Percentiles rank a stretch among this genome's conserved stretches.
phyloP scores from a whole-genome alignment of 1,140 invertebrate genomes.

The Brachionus koreanus region DNA sequence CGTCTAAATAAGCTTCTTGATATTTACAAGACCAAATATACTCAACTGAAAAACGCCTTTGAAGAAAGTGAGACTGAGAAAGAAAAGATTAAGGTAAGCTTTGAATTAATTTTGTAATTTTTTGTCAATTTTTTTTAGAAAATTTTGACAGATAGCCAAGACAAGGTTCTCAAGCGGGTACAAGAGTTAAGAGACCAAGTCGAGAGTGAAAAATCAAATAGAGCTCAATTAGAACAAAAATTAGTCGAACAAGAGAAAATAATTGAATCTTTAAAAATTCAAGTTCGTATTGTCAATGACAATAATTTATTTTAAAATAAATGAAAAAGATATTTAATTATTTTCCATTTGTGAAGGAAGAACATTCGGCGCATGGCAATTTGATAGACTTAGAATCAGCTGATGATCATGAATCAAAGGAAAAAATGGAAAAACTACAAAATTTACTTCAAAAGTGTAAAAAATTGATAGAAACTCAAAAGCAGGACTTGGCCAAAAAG shows the following conservation, averaged over 20 bases:
- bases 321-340: conserved; percentile 1
- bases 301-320: background rate
- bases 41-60: conserved; percentile 27
- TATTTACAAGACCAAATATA: conserved; percentile 27
- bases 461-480: conserved; percentile 24
- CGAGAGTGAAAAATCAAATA: background rate
- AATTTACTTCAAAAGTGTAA: background rate
- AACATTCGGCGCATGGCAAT: background rate
- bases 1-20: conserved; percentile 22
- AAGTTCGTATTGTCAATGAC: background rate
- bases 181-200: conserved; percentile 27
- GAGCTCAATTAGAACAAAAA: background rate
- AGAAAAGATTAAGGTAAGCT: conserved; percentile 29
- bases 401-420: conserved; percentile 1
- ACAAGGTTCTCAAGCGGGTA: conserved; percentile 21
- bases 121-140: background rate
- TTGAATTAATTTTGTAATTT: background rate
- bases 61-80: conserved; percentile 11
- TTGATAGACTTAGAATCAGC: conserved; percentile 1
- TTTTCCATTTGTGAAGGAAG: background rate
- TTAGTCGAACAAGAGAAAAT: conserved; percentile 28
- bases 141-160: conserved; percentile 39
- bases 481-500: conserved; percentile 12
- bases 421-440: conserved; percentile 28
- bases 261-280: conserved; percentile 1